Percentiles rank a stretch among this genome's conserved stretches.
Conservation (phyloP, 2,113 vertebrate species). For the Alouatta palliata region DNA sequence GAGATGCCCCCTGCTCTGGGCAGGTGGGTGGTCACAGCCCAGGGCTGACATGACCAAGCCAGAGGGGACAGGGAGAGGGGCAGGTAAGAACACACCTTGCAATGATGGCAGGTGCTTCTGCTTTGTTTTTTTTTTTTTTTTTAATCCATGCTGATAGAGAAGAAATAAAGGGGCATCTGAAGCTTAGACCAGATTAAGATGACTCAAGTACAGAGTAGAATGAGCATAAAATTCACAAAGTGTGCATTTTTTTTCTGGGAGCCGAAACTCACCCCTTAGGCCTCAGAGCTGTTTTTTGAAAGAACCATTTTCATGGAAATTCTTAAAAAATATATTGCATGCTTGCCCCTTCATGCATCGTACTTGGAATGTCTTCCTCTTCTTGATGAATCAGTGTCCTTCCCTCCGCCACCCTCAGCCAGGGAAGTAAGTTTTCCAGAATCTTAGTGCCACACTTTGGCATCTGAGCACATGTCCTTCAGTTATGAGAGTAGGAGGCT, state of each 20-base stretch:
- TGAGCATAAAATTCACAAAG: background rate
- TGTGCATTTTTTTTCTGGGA: fast-evolving
- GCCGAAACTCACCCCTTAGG: background rate
- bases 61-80: background rate
- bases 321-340: too few relatives aligned
- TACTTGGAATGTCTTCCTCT: background rate
- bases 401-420: background rate
- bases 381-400: background rate
- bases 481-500: background rate
- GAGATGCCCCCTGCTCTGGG: background rate
- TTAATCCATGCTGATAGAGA: background rate
- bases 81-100: background rate
- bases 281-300: background rate
- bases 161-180: background rate
- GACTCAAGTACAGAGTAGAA: background rate
- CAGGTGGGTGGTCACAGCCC: background rate
- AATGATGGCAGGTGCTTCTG: background rate
- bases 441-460: background rate
- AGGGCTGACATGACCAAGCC: background rate
- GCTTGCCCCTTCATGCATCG: background rate
- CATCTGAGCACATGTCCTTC: background rate
- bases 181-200: background rate
- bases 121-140: background rate
- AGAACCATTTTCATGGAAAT: background rate
- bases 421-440: background rate